Evolutionary conservation across 2,113 vertebrate genomes (phyloP), one percentile per base, ranked within the genome.

Genomic region (Colinus virginianus): DNA sequence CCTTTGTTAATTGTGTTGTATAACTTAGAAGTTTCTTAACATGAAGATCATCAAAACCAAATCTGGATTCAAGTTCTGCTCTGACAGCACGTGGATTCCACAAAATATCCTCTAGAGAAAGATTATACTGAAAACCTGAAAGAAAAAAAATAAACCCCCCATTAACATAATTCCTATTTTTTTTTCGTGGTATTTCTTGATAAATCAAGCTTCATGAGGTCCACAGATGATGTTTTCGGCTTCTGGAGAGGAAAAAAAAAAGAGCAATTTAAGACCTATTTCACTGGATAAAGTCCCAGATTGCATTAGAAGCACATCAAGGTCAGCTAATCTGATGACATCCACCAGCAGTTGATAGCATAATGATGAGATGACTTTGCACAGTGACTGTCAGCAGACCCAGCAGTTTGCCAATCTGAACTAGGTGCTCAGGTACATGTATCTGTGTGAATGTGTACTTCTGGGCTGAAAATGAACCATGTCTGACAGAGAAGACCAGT

Each of bases 21-120:
- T 96, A 95, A 88, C 66, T 97, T 69, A 97, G 51, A n/a, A 97
- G 38, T 13, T 90, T 95, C 46, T 96, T 80, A 42, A 85, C 21
- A 3, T 5, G 53, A 86, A 76, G 25, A 21, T 74, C 89, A 77
- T 90, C 90, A 59, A 97, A 94, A 69, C 90, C 96, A 93, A 97
- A 97, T 14, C 3, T 68, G n/a, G 88, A 94, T 77, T 87, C n/a
- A 76, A 98, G 94, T 58, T 97, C 90, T 75, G 43, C 28, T 84
- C 83, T 86, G 74, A 96, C 93, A 43, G 63, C 71, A 79, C 11
- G 23, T 0, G 69, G 95, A 86, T 97, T 78, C 97, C 96, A 91
- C 13, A 98, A 40, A 69, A 96, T 3, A 86, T 76, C 77, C 15
- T 53, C 16, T 2, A 97, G 71, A 34, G 92, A 94, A 42, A 97